Conservation (phyloP, 2,797 vertebrate genomes). For the Cossypha polioptera region DNA sequence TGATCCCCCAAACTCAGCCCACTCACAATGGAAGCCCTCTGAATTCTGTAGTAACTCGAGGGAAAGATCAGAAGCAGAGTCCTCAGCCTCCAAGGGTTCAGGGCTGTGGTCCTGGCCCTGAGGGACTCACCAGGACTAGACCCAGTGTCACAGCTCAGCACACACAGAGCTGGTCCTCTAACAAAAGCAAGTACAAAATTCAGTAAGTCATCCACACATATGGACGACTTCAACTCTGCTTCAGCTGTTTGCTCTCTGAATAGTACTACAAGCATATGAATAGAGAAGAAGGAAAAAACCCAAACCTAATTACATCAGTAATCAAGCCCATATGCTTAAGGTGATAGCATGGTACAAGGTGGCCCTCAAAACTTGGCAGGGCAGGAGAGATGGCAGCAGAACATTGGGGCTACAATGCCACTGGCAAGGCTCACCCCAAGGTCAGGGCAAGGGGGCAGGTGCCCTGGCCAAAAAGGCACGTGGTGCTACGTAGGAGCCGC, state of each 20-base stretch:
- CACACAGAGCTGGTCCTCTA: neutral
- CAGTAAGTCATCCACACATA: neutral
- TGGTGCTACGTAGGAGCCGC: neutral
- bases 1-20: neutral
- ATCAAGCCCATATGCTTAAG: neutral
- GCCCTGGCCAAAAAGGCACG: neutral
- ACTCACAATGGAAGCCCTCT: neutral
- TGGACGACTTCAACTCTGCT: neutral
- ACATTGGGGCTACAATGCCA: rapidly evolving
- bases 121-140: neutral
- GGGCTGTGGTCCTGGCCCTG: neutral
- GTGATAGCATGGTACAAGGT: neutral
- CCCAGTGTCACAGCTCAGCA: neutral
- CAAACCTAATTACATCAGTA: neutral
- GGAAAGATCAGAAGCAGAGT: neutral
- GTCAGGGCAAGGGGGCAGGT: neutral
- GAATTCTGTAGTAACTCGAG: neutral
- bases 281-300: neutral
- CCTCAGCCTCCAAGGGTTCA: neutral
- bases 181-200: neutral
- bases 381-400: neutral
- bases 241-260: neutral
- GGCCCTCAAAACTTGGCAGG: neutral
- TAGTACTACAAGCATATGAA: neutral
- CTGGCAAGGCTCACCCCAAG: neutral